A percentile compares a stretch with the other conserved stretches of the same genome.
These are phyloP conservation scores for Zaprionus camerounensis DNA, from an alignment of 1,140 invertebrate genomes.

Conservation along the genomic window DNA sequence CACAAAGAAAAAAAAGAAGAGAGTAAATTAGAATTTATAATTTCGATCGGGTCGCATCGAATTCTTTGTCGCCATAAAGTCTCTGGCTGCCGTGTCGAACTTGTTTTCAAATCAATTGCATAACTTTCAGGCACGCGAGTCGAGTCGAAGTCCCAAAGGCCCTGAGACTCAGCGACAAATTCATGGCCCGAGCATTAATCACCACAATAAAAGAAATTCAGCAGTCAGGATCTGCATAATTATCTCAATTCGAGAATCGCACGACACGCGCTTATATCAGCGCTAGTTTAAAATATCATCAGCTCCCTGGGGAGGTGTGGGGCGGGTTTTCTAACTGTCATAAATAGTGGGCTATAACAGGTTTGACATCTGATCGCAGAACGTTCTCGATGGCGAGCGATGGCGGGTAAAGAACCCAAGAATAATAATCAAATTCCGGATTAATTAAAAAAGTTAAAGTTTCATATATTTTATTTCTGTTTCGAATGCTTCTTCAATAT, in stretches of 20 bases:
- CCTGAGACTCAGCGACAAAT: neutral
- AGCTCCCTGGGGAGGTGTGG: constrained; percentile 1
- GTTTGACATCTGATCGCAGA: constrained; percentile 35
- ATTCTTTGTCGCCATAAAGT: constrained; percentile 62
- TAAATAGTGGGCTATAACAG: constrained; percentile 61
- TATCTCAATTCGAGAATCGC: neutral
- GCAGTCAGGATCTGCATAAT: constrained; percentile 34
- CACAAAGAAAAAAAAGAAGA: neutral
- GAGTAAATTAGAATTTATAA: constrained; percentile 70
- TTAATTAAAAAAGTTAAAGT: constrained; percentile 41
- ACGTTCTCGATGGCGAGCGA: constrained; percentile 18
- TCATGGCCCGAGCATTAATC: constrained; percentile 39
- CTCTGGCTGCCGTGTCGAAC: constrained; percentile 46
- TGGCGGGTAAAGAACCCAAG: constrained; percentile 32
- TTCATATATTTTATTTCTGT: constrained; percentile 34
- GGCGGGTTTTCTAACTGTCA: constrained; percentile 17
- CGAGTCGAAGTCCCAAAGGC: constrained; percentile 13
- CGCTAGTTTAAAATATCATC: constrained; percentile 3
- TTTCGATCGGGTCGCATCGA: constrained; percentile 37
- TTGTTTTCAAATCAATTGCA: constrained; percentile 55
- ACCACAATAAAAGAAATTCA: constrained; percentile 44
- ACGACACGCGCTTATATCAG: constrained; percentile 18
- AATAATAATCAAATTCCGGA: constrained; percentile 47
- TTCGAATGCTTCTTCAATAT: constrained; percentile 15
- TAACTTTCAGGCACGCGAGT: constrained; percentile 53